Base-by-base conservation (phyloP, 1,140 invertebrate species). In the Euwallacea fornicatus region DNA sequence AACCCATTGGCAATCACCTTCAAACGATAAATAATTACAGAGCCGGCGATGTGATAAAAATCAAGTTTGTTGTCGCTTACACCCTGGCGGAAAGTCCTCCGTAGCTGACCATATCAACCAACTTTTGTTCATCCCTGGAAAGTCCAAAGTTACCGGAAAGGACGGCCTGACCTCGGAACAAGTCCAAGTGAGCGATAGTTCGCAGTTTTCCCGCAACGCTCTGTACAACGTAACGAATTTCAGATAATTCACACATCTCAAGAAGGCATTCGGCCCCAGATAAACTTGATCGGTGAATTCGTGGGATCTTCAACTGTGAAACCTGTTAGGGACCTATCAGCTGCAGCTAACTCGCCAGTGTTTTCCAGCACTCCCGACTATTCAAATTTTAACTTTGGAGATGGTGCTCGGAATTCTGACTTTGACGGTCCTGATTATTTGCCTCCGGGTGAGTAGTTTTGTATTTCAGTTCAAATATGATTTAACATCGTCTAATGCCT, bases 41-140 rank as follows among this genome's bases (percentile, higher is more conserved):
- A 82, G 42, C 16, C 42, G 63, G 8, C 81, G 81, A 75, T 86
- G 84, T 73, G 73, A 78, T 0, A 77, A 79, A 42, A 81, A 79
- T 2, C 83, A 86, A 77, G 78, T 83, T 33, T 86, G 84, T 80
- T 86, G 85, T 78, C 80, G 81, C 53, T 76, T 84, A 42, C 81
- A 81, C 8, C 11, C 41, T 21, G 78, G 7, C 11, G 42, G 13
- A 42, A 56, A 62, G 16, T 66, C 58, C 11, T n/a, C 56, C 0
- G 60, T 53, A 15, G 58, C 62, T 8, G 66, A 60, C 16, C 59
- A 69, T 15, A 41, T 65, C 47, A 69, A 61, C n/a, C 43, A 68
- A 46, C 42, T 64, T 33, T 10, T 73, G 33, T 56, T 67, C 41
- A 69, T 65, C 41, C 50, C 69, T 72, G 72, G 69, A 55, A 73